Conservation (phyloP, 2,888 invertebrate species). For the Troides helena region DNA sequence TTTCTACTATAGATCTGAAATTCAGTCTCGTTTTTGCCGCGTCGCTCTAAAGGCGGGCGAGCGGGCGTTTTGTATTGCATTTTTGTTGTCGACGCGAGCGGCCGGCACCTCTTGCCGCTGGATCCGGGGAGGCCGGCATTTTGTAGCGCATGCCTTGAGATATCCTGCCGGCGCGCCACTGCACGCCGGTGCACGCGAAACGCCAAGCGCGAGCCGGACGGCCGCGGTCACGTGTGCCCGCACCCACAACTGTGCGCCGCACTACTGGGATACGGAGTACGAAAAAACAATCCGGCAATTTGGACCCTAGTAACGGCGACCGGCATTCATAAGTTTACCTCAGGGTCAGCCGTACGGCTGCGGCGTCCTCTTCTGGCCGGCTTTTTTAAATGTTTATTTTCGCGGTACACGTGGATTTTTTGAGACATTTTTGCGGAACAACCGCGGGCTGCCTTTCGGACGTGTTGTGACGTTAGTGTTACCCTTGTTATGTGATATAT, state of each 20-base stretch:
- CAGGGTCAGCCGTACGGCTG: slow-evolving; percentile 77
- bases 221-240: slow-evolving; percentile 68
- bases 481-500: slow-evolving; percentile 75
- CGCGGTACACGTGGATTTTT: slow-evolving; percentile 71
- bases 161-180: slow-evolving; percentile 48
- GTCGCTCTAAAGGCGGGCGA: slow-evolving; percentile 78
- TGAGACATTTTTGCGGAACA: slow-evolving; percentile 65
- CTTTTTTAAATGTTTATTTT: slow-evolving; percentile 74
- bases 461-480: slow-evolving; percentile 79
- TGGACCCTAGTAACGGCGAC: slow-evolving; percentile 75
- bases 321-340: slow-evolving; percentile 77
- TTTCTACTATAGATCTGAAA: slow-evolving; percentile 82
- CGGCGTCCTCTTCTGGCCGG: slow-evolving; percentile 60
- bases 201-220: slow-evolving; percentile 64
- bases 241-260: slow-evolving; percentile 68
- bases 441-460: slow-evolving; percentile 76
- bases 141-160: slow-evolving; percentile 67
- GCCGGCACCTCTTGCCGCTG: slow-evolving; percentile 43
- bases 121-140: slow-evolving; percentile 60
- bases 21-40: slow-evolving; percentile 82
- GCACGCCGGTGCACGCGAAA: slow-evolving; percentile 68
- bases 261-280: slow-evolving; percentile 73
- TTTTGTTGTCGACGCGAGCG: slow-evolving; percentile 64
- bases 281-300: slow-evolving; percentile 73
- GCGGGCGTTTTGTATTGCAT: slow-evolving; percentile 72